Evolutionary conservation across 2,113 vertebrate genomes (phyloP).

Genomic region (Hydrochoerus hydrochaeris): DNA sequence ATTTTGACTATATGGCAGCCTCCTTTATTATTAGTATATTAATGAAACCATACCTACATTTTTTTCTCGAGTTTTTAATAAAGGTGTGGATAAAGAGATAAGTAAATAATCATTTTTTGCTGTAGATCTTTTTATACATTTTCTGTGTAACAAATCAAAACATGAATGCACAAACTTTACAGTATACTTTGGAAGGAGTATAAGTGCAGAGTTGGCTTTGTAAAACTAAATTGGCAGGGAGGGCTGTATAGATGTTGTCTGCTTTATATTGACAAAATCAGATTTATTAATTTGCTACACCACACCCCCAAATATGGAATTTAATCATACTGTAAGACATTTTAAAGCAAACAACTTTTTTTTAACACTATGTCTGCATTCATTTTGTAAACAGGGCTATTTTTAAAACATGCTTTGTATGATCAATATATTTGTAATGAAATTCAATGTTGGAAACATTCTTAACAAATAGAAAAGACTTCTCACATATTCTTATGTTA

Average conservation of each 20-base stretch:
- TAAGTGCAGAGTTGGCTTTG: not conserved
- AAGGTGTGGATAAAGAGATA: not conserved
- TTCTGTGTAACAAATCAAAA: conserved; percentile 43
- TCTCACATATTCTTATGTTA: not conserved
- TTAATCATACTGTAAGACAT: conserved; percentile 17
- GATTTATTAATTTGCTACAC: not conserved
- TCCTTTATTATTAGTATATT: conserved; percentile 45
- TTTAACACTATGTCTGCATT: not conserved
- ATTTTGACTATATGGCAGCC: not conserved
- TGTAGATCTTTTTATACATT: conserved; percentile 16
- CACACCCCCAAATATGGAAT: not conserved
- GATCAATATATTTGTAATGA: conserved; percentile 55
- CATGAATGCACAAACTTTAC: not conserved
- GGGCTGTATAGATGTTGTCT: not conserved
- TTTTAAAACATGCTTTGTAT: conserved; percentile 42
- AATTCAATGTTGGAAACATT: conserved; percentile 46
- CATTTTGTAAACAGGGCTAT: not conserved
- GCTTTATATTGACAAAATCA: conserved; percentile 29
- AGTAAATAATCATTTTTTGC: not conserved
- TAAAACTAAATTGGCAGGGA: not conserved
- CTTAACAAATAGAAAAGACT: conserved; percentile 36
- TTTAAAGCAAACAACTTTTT: not conserved
- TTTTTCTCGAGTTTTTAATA: conserved; percentile 33
- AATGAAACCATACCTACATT: not conserved
- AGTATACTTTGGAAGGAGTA: not conserved